A percentile compares a stretch with the other conserved stretches of the same genome.
Evolutionary conservation across 2,113 vertebrate species (phyloP).

Genomic region (Montifringilla adamsi): DNA sequence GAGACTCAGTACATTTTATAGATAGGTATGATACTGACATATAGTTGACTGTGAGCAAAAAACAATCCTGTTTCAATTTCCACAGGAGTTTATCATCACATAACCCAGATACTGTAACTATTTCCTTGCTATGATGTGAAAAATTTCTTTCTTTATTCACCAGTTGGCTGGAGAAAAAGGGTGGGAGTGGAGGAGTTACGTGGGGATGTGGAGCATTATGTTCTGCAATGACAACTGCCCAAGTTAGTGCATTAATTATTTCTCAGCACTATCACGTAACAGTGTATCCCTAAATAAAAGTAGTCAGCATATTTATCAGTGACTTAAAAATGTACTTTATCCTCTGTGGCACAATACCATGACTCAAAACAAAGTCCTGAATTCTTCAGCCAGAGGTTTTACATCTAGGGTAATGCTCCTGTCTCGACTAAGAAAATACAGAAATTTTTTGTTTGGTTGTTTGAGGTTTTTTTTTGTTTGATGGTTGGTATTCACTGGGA

Average conservation of each 20-base stretch:
- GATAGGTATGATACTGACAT: background rate
- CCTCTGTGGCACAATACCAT: background rate
- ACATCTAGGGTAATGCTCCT: background rate
- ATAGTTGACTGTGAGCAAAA: background rate
- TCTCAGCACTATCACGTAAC: background rate
- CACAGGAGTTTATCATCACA: background rate
- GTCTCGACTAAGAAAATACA: background rate
- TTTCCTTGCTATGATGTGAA: background rate
- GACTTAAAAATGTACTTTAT: slow-evolving; percentile 18
- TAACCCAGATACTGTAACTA: background rate
- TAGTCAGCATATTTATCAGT: background rate
- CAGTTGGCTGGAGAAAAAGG: background rate
- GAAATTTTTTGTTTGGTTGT: background rate
- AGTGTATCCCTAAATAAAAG: background rate
- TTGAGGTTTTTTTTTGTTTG: background rate
- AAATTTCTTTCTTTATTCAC: background rate
- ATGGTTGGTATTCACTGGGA: background rate
- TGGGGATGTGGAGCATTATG: background rate
- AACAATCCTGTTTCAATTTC: background rate
- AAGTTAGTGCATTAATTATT: background rate
- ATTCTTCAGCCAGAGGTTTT: background rate
- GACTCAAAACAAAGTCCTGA: background rate
- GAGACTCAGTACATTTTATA: background rate
- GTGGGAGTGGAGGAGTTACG: background rate
- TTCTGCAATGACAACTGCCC: background rate